Base-by-base conservation (phyloP, 2,888 invertebrate species). In the Leptinotarsa juncta region DNA sequence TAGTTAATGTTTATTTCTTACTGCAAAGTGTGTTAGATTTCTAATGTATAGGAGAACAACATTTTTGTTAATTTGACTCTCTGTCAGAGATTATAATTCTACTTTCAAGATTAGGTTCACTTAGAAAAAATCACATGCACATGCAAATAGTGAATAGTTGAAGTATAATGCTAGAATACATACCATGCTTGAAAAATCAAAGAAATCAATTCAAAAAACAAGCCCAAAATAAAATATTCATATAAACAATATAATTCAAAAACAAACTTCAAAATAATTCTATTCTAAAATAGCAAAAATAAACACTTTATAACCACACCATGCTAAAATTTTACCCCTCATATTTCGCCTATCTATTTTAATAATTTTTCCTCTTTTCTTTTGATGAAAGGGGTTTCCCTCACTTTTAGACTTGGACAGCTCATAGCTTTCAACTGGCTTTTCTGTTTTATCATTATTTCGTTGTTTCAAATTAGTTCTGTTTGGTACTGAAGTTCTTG, bases 321-420 rank as follows among this genome's bases (percentile, higher is more conserved):
- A 80, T 78, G 79, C 80, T 74, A 70, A 72, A 69, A 70, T 68
- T 76, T 86, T 86, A 86, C 87, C 86, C 82, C 83, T 80, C 75
- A 81, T 78, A 62, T 79, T 83, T 16, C 86, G 85, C 76, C 87
- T 82, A 48, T 85, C 81, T 66, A 87, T 81, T 79, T 86, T 84
- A 77, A 87, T 87, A 76, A 87, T 86, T 81, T 86, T 86, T 73
- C 87, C 87, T 77, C 79, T 82, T 79, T 86, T 86, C 80, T 83
- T 83, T 75, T 88, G 86, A 65, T 83, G 84, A 80, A 88, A 88
- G 14, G 88, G 88, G 79, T 87, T 86, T 10, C 88, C 87, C 71
- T 88, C 88, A 74, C 88, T 88, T 82, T 86, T 87, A 70, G 88
- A 88, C 79, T 88, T 88, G 57, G 84, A 82, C 72, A 88, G 80